Evolutionary conservation across 64 coral and sea anemone species (phyloP), one percentile per base, ranked within the genome.

Genomic region (Montipora foliosa): DNA sequence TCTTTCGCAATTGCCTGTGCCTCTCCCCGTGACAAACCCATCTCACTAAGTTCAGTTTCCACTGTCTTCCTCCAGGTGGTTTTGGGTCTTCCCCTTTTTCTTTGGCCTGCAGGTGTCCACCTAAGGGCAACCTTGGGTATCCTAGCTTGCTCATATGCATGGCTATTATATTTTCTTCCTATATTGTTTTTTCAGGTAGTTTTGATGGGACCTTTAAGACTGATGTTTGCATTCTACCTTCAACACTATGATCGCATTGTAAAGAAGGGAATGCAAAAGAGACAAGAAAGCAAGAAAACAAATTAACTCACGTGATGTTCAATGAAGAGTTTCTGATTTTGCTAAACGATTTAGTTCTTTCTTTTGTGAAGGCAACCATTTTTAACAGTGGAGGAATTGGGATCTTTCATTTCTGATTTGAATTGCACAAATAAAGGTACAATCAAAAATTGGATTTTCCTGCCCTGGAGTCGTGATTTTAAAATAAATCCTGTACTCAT

Each of bases 231-330:
- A 11, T 85, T 85, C 37, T 67, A 85, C 47, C n/a, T 70, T 44
- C 67, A 85, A 6, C 66, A 85, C 8, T 85, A 85, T 85, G 82
- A 85, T 71, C 64, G 64, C 66, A 85, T 85, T 85, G 82, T 71
- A 4, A 20, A 12, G 3, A 85, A 49, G 21, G 82, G 82, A 20
- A 85, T 85, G 82, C 64, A 22, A 46, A 85, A 85, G 64, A 85
- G 82, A 85, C 62, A 85, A 71, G 44, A 17, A 70, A 85, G 64
- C 64, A 85, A 85, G 19, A 85, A 85, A n/a, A 85, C 12, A 4
- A n/a, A 85, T 3, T 85, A 70, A 16, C 3, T 4, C 12, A 15
- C 1, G 5, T 9, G 53, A 64, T 4, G 3, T 4, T 15, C 13
- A 12, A 64, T 14, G 3, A 15, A 55, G 52, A 64, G 13, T 14